Evolutionary conservation across 1,140 invertebrate species (phyloP).

Genomic region (Pseudomyrmex pallidus): DNA sequence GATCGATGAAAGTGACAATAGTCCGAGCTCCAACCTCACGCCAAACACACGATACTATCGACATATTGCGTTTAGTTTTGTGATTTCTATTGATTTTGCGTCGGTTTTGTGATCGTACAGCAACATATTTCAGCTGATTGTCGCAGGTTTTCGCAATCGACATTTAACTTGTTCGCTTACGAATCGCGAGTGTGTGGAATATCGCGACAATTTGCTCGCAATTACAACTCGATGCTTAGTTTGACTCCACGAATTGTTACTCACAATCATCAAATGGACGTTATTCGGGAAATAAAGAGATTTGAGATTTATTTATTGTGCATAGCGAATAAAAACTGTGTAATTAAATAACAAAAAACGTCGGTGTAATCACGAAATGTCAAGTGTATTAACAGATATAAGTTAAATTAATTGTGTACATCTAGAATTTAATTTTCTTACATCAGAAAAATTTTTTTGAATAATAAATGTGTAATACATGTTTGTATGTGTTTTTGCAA

Average conservation of each 20-base stretch:
- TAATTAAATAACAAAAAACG: neutral
- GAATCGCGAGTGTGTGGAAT: neutral
- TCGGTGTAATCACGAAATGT: neutral
- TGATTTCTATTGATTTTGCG: constrained; percentile 1
- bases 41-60: constrained; percentile 19
- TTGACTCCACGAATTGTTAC: neutral
- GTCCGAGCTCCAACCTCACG: constrained; percentile 41
- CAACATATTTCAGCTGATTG: neutral
- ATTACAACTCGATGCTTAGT: neutral
- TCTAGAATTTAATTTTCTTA: neutral
- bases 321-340: neutral
- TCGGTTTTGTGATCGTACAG: neutral
- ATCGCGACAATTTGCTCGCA: neutral
- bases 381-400: neutral
- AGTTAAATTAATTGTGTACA: neutral
- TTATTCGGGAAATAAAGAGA: neutral
- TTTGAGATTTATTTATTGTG: neutral
- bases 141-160: neutral
- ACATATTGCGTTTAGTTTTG: constrained; percentile 10
- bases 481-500: no score
- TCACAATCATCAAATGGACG: neutral
- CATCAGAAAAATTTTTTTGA: neutral
- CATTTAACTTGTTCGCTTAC: neutral
- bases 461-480: neutral
- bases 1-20: constrained; percentile 71